Evolutionary conservation across 35 echinoderm and acorn worm species (phyloP).

Genomic region (Nesometra sesokonis): DNA sequence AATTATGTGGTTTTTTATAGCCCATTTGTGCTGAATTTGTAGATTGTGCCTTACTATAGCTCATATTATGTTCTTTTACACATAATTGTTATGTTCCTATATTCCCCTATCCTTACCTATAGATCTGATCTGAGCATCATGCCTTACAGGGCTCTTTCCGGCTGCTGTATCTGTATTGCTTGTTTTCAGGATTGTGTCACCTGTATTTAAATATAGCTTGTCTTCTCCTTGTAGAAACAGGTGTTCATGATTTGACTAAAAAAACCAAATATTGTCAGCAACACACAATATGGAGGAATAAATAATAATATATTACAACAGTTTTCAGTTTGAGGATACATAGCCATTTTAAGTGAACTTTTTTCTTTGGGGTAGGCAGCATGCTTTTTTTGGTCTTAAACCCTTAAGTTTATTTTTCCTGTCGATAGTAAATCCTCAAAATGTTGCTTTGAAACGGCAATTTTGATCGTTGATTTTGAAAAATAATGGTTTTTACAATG

Average conservation of each 20-base stretch:
- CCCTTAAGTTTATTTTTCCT: too few relatives aligned
- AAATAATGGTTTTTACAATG: too few relatives aligned
- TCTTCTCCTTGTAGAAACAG: constrained; percentile 89
- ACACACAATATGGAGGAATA: neutral
- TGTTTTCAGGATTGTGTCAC: constrained; percentile 73
- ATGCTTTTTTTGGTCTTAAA: too few relatives aligned
- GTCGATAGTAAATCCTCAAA: too few relatives aligned
- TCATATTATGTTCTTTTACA: too few relatives aligned
- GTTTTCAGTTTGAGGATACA: too few relatives aligned
- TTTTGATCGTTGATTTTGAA: too few relatives aligned
- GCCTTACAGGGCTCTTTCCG: constrained; percentile 33
- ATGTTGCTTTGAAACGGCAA: too few relatives aligned
- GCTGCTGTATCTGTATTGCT: constrained; percentile 31
- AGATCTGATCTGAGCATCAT: constrained; percentile 36
- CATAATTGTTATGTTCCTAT: too few relatives aligned
- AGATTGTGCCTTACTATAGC: neutral
- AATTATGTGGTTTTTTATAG: too few relatives aligned
- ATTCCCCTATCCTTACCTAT: constrained; percentile 19
- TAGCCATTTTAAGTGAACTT: too few relatives aligned
- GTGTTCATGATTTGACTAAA: constrained; percentile 88
- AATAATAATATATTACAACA: neutral
- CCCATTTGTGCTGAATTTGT: neutral
- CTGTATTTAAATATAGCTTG: constrained; percentile 61
- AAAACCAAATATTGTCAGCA: neutral
- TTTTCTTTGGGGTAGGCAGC: too few relatives aligned